Evolutionary conservation across 2,888 invertebrate genomes (phyloP).

Genomic region (Macrosiphum euphorbiae): DNA sequence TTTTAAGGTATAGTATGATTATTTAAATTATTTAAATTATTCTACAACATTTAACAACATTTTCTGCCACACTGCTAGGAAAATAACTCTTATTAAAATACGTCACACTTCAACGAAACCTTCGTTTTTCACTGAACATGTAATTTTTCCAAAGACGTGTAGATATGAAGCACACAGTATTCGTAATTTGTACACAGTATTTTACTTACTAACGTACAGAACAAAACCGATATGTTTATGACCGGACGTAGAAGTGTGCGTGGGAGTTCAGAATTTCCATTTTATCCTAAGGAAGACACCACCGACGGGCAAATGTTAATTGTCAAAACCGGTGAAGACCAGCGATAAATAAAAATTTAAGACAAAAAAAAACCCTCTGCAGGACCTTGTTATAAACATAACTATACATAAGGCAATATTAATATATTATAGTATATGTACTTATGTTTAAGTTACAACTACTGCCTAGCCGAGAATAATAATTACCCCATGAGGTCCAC

Average conservation of each 20-base stretch:
- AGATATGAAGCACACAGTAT: not conserved
- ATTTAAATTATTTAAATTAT: not conserved
- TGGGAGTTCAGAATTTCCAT: slow-evolving; percentile 55
- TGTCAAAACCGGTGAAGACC: slow-evolving; percentile 22
- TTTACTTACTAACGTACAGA: slow-evolving; percentile 3
- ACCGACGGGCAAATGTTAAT: slow-evolving; percentile 56
- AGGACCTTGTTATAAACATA: not conserved
- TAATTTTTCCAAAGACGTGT: not conserved
- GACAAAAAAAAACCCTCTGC: slow-evolving; percentile 29
- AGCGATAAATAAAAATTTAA: slow-evolving; percentile 48
- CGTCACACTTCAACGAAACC: not conserved
- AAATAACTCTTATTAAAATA: not conserved
- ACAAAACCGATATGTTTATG: slow-evolving; percentile 57
- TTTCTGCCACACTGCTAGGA: not conserved
- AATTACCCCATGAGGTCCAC: slow-evolving; percentile 54
- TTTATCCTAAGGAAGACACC: slow-evolving; percentile 47
- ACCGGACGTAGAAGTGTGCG: slow-evolving; percentile 44
- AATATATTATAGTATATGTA: not conserved
- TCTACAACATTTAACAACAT: not conserved
- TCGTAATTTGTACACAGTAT: not conserved
- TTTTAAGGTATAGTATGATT: not conserved
- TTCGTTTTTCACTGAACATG: not conserved
- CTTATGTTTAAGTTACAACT: not conserved
- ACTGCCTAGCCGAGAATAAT: not conserved
- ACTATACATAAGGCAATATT: not conserved